Base-by-base conservation (phyloP, 2,113 vertebrate species). In the Conger conger region DNA sequence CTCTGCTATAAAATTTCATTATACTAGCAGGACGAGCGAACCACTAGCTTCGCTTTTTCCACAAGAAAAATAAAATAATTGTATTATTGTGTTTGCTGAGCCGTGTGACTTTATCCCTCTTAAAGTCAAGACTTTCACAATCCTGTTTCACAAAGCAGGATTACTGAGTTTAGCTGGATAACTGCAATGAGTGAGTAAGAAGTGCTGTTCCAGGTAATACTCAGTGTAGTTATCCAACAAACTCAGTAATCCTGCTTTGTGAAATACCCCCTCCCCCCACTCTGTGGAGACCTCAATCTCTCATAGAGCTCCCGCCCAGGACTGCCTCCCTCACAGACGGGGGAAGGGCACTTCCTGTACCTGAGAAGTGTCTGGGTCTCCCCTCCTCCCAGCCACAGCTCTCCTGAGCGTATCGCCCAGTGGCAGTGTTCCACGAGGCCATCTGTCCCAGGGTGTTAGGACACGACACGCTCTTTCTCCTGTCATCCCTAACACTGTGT, bases 391-490 rank as follows among this genome's bases (percentile, higher is more conserved):
- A 30, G 68, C 68, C n/a, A 2, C 68, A 1, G 68, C 4, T 2
- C 68, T 33, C 4, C 23, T n/a, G 23, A 68, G 60, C 60, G 2
- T 73, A 33, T 33, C 1, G 68, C 13, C n/a, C 68, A 33, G 68
- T 33, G 5, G 27, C 68, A 33, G 27, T 13, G 27, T 73, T 30
- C 68, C 68, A 17, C 68, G 9, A 73, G 68, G 68, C 68, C 68
- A 73, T 33, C 68, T 73, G 68, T 73, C 68, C n/a, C 68, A 33
- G 68, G 27, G 68, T 73, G 68, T n/a, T 73, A 73, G 68, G 68
- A 73, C n/a, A 73, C 68, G 33, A 73, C 68, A 73, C 15, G 68
- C n/a, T 33, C 68, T 3, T 33, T 30, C 15, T 30, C 68, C 27
- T 13, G 6, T 73, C 30, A 73, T 73, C n/a, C n/a, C 7, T 33